Evolutionary conservation across 2,888 invertebrate species (phyloP), one percentile per base, ranked within the genome.

Genomic region (Dorcus hopei): DNA sequence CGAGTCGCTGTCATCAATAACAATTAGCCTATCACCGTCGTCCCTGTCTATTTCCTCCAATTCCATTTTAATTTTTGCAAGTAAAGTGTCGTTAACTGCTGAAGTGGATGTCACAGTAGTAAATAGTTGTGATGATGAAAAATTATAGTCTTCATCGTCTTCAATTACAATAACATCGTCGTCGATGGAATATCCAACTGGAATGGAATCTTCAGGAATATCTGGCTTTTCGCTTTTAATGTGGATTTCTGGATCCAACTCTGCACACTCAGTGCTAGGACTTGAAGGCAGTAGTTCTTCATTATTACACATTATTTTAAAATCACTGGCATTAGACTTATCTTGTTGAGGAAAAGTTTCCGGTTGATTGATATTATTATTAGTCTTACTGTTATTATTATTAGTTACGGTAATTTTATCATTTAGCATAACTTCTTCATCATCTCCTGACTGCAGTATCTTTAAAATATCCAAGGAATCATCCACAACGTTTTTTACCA

Each of bases 91-190:
- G 11, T 26, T n/a, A 8, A 19, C 42, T 9, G 4, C 52, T 14
- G n/a, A 41, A 9, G 14, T 38, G 11, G 19, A 9, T 9, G 57
- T 54, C 16, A 43, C 16, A 41, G 38, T 49, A 38, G 57, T 52
- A 52, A 83, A 83, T 2, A 85, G 80, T 42, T 85, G 80, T 48
- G 84, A 80, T 48, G 78, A 69, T 14, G 79, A 77, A 77, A 85
- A 83, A 54, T 82, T 75, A 53, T 81, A 80, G 52, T 81, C 80
- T 65, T 82, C 82, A 71, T 82, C 83, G 51, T 83, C 82, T 70
- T 81, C 82, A 39, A 61, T 53, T 33, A 54, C 19, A 16, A 61
- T 54, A 8, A 63, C 45, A 48, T 58, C 54, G 51, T 63, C 62
- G 8, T 61, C 56, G 42, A 42, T 49, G 33, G 61, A 59, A 49